These are phyloP conservation scores for Pelecanus crispus DNA, from an alignment of 2,113 vertebrate species.

Conservation along the genomic window DNA sequence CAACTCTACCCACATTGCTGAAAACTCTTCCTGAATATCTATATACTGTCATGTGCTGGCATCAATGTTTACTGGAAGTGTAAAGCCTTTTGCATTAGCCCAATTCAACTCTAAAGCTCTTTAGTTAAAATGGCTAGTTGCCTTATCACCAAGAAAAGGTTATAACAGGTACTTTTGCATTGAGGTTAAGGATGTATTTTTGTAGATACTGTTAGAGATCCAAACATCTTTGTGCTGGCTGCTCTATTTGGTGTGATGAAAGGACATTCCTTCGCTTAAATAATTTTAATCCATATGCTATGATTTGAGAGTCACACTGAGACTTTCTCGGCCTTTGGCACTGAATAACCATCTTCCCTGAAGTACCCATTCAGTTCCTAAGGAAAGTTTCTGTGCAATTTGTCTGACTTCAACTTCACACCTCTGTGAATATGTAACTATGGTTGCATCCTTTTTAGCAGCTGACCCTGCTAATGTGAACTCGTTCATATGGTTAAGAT, in stretches of 20 bases:
- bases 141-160: neutral
- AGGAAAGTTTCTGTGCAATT: constrained; percentile 19
- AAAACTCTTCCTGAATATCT: neutral
- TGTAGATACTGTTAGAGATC: neutral
- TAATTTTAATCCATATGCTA: neutral
- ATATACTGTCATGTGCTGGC: neutral
- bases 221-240: neutral
- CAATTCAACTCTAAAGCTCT: neutral
- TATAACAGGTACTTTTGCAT: neutral
- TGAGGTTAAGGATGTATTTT: neutral
- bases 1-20: neutral
- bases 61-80: neutral
- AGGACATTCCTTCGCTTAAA: neutral
- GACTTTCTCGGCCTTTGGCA: neutral
- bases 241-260: neutral
- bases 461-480: constrained; percentile 68
- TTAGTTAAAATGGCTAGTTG: neutral
- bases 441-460: constrained; percentile 20
- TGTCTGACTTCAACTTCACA: constrained; percentile 33
- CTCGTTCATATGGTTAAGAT: constrained; percentile 72
- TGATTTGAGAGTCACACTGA: neutral
- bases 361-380: neutral
- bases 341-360: neutral
- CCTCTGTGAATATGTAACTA: constrained; percentile 30
- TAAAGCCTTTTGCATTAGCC: neutral